phyloP scores from a whole-genome alignment of 1,140 invertebrate genomes.

The Zaprionus africanus region DNA sequence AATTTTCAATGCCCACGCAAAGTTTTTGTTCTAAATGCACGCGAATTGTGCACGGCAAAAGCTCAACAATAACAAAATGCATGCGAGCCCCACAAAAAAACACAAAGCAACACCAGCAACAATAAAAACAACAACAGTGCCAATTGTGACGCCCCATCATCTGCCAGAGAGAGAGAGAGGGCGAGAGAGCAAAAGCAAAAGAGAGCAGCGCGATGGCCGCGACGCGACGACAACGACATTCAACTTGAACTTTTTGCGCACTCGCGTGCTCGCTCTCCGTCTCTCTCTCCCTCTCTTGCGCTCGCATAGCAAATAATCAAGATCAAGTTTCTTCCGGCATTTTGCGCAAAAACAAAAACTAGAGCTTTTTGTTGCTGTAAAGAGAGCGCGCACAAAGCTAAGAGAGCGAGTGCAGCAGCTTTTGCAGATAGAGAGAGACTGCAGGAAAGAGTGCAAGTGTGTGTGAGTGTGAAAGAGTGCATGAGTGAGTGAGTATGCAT shows the following conservation, averaged over 20 bases:
- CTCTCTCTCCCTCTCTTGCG: conserved; percentile 20
- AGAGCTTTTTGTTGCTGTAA: conserved; percentile 57
- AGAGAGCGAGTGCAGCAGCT: conserved; percentile 46
- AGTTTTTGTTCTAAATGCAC: conserved; percentile 35
- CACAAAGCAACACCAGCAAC: conserved; percentile 27
- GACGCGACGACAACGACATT: conserved; percentile 67
- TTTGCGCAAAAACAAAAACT: conserved; percentile 70
- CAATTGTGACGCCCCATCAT: conserved; percentile 66
- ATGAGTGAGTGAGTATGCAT: neutral
- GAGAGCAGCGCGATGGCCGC: conserved; percentile 60
- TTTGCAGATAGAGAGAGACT: conserved; percentile 28
- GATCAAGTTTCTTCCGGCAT: conserved; percentile 84
- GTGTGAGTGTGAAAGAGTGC: neutral
- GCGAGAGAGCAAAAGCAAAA: conserved; percentile 1
- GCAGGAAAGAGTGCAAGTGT: conserved; percentile 6
- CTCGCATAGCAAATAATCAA: conserved; percentile 78
- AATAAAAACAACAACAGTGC: conserved; percentile 39
- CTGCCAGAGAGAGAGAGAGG: conserved; percentile 13
- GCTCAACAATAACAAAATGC: conserved; percentile 55
- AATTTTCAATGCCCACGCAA: conserved; percentile 49
- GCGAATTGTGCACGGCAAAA: conserved; percentile 48
- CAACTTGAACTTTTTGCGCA: conserved; percentile 83
- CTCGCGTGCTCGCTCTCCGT: conserved; percentile 43
- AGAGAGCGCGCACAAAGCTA: conserved; percentile 44
- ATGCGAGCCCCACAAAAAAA: conserved; percentile 36